A percentile compares a stretch with the other conserved stretches of the same genome.
Conservation (phyloP, 2,113 vertebrate genomes). For the Ochotona curzoniae region DNA sequence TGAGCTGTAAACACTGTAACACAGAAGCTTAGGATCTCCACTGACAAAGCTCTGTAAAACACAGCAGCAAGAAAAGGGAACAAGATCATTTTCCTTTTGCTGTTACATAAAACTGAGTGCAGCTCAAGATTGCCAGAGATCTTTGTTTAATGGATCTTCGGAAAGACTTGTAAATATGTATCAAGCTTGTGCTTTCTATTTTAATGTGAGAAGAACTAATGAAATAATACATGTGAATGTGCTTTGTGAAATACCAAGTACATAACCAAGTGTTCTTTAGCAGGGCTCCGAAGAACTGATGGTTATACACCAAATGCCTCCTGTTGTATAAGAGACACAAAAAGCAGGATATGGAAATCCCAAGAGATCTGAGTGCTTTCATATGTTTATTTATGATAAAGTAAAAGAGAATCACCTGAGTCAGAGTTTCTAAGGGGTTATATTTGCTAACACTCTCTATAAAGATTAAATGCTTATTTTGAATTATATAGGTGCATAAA, state of each 20-base stretch:
- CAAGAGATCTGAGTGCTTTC: neutral
- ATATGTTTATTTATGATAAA: slow-evolving; percentile 2
- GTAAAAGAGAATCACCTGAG: neutral
- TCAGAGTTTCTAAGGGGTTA: neutral
- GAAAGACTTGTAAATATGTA: slow-evolving; percentile 61
- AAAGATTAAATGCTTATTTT: neutral
- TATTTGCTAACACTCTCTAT: neutral
- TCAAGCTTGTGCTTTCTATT: slow-evolving; percentile 59
- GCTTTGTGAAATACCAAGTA: slow-evolving; percentile 45
- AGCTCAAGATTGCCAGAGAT: neutral
- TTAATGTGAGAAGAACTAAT: slow-evolving; percentile 26
- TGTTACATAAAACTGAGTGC: neutral
- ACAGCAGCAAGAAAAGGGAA: neutral
- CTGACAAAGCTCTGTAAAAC: neutral
- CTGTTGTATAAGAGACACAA: neutral
- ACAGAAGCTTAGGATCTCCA: neutral
- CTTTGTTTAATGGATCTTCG: slow-evolving; percentile 53
- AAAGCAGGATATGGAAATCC: slow-evolving; percentile 16
- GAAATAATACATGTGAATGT: slow-evolving; percentile 35
- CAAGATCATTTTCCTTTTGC: slow-evolving; percentile 32
- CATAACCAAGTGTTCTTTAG: neutral
- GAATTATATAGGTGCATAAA: neutral
- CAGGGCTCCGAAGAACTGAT: neutral
- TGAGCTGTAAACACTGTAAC: neutral
- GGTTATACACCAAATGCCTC: neutral